Percentiles rank a stretch among this genome's conserved stretches.
Evolutionary conservation across 2,113 vertebrate species (phyloP).

Genomic region (Chaetodon auriga): DNA sequence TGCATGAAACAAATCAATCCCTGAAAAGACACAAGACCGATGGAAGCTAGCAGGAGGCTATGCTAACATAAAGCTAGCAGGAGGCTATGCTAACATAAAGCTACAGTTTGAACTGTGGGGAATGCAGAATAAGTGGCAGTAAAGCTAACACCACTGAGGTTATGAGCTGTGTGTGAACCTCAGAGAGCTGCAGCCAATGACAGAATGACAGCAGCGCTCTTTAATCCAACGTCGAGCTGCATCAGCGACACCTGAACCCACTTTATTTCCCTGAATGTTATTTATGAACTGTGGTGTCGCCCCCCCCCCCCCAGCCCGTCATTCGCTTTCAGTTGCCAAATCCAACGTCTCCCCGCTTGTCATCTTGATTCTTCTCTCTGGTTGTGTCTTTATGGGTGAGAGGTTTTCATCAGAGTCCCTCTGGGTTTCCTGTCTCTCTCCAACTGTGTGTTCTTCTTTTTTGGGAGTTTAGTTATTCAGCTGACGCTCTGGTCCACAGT

Average conservation of each 20-base stretch:
- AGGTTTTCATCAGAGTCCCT: conserved; percentile 58
- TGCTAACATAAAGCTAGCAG: background rate
- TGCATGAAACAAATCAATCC: background rate
- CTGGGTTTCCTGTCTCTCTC: conserved; percentile 59
- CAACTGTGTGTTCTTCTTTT: conserved; percentile 38
- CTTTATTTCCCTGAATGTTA: conserved; percentile 30
- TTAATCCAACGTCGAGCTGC: conserved; percentile 26
- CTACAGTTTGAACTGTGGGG: background rate
- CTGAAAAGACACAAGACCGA: too few species aligned
- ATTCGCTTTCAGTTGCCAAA: conserved; percentile 41
- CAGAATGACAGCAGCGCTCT: conserved; percentile 31
- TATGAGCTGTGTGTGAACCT: conserved; percentile 35
- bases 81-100: background rate
- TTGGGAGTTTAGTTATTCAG: conserved; percentile 31
- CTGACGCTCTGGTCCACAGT: conserved; percentile 47
- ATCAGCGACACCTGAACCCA: conserved; percentile 28
- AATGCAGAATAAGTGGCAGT: background rate
- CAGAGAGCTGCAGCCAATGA: conserved; percentile 30
- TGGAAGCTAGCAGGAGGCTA: background rate
- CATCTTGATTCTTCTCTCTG: conserved; percentile 37
- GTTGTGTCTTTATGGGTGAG: conserved; percentile 44
- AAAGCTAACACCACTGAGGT: conserved; percentile 25
- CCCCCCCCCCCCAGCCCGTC: too few species aligned
- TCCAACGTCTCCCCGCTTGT: conserved; percentile 41
- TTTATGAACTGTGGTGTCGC: conserved; percentile 56